Evolutionary conservation across 2,888 invertebrate species (phyloP).

Genomic region (Lasioglossum vierecki): DNA sequence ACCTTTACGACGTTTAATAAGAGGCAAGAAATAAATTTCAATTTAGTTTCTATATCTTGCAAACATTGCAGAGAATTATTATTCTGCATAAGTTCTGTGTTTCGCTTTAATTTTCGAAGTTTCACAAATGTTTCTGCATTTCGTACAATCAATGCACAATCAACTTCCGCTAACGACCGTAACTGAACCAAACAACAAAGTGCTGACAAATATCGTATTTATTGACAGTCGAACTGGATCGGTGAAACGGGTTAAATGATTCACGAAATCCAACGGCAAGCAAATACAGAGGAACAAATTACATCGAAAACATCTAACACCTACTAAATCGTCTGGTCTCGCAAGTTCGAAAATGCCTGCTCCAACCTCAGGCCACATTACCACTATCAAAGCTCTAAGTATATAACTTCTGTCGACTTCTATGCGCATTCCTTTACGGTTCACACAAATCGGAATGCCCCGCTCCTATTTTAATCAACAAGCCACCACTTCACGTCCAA

Average conservation of each 20-base stretch:
- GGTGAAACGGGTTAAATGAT: background rate
- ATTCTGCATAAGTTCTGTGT: background rate
- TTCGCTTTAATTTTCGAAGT: background rate
- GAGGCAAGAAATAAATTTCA: no score
- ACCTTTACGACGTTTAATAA: no score
- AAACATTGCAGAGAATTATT: no score
- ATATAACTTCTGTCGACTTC: background rate
- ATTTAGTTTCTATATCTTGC: no score
- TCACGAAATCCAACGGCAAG: background rate
- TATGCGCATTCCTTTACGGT: background rate
- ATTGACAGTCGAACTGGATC: background rate
- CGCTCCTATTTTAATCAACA: constrained; percentile 7
- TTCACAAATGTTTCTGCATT: background rate
- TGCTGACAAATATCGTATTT: background rate
- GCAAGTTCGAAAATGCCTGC: background rate
- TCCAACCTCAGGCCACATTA: background rate
- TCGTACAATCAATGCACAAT: background rate
- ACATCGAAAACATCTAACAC: background rate
- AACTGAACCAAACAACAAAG: background rate
- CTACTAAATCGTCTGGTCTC: background rate
- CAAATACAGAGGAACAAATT: background rate
- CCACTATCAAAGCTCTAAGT: background rate
- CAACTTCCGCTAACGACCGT: background rate
- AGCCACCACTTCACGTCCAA: background rate
- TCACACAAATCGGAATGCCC: background rate